Percentiles rank a stretch among this genome's conserved stretches.
Conservation (phyloP, 2,797 vertebrate species). For the Halcyon badia region DNA sequence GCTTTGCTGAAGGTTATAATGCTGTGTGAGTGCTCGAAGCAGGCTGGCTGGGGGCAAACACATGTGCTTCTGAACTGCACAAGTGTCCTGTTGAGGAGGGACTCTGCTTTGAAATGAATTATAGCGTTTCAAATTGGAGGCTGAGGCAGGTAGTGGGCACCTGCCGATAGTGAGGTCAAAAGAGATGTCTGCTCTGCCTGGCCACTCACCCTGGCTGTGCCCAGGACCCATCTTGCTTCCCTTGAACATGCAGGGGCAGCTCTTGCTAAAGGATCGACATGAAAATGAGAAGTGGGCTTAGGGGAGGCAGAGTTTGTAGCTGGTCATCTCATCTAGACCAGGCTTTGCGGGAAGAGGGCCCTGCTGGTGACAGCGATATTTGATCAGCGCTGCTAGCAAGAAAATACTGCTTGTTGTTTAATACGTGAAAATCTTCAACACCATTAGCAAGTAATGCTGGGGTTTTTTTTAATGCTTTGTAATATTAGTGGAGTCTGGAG, state of each 20-base stretch:
- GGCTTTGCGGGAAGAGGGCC: background rate
- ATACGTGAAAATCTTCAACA: background rate
- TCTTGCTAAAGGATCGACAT: background rate
- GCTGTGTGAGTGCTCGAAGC: background rate
- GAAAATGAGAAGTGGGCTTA: background rate
- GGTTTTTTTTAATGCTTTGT: background rate
- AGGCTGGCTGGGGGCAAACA: background rate
- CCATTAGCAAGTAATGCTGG: background rate
- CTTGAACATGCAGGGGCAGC: background rate
- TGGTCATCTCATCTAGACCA: background rate
- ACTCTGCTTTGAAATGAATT: background rate
- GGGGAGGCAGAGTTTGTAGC: background rate
- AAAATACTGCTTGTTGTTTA: background rate
- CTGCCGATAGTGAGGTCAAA: fast-evolving
- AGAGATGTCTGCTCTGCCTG: background rate
- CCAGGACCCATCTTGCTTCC: background rate
- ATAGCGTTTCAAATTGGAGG: background rate
- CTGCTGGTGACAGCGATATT: background rate
- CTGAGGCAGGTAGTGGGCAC: fast-evolving
- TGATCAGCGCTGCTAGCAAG: background rate
- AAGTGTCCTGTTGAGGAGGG: background rate
- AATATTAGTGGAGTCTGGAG: background rate
- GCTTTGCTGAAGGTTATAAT: background rate
- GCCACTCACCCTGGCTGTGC: background rate
- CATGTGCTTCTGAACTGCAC: background rate